These are phyloP conservation scores for Saguinus imperator DNA, from an alignment of 2,113 vertebrate genomes.

Conservation along the genomic window DNA sequence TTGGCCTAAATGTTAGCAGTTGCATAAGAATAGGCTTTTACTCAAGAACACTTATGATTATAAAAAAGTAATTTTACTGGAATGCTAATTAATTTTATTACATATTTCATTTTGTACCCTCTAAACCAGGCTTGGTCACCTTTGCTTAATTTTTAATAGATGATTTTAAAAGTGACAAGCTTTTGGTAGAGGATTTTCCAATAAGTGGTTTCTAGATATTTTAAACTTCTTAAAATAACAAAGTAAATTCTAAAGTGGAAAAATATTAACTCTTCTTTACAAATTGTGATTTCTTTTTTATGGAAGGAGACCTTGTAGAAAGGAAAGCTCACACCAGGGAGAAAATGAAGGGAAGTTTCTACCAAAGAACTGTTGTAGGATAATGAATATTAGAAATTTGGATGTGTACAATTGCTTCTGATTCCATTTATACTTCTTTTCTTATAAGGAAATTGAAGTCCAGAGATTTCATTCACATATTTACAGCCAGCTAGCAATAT, in stretches of 20 bases:
- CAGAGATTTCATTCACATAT: background rate
- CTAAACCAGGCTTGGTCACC: background rate
- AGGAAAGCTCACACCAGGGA: background rate
- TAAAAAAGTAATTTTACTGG: background rate
- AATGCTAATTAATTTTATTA: background rate
- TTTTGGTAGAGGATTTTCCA: background rate
- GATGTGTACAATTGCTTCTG: background rate
- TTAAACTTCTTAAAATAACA: background rate
- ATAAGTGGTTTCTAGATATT: background rate
- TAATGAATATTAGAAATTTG: background rate
- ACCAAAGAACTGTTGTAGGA: background rate
- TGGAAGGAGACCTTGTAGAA: background rate
- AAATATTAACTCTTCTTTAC: background rate
- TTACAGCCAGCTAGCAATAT: background rate
- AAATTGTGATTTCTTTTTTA: background rate
- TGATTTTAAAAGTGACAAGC: background rate
- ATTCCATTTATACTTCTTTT: conserved; percentile 2
- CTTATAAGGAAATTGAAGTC: background rate
- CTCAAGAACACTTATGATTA: background rate
- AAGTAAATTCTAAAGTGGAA: background rate
- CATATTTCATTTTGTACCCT: background rate
- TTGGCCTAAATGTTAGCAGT: background rate
- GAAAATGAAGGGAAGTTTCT: background rate
- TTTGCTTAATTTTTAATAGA: background rate
- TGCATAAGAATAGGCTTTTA: background rate